Percentiles rank a stretch among this genome's conserved stretches.
Conservation (phyloP, 2,113 vertebrate genomes). For the Rhineura floridana region DNA sequence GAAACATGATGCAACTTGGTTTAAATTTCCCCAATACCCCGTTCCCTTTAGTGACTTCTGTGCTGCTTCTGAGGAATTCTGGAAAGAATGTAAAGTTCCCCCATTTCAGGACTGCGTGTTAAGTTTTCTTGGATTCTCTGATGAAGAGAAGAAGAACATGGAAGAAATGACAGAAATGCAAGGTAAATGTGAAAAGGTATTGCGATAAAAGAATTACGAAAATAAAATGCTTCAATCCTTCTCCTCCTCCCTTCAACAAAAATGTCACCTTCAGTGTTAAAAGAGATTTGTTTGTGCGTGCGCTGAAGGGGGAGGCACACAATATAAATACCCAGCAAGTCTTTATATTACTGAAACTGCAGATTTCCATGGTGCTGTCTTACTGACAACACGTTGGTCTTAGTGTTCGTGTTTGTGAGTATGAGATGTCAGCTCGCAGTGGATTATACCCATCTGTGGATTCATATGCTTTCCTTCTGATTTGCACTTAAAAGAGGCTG, state of each 20-base stretch:
- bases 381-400: not conserved
- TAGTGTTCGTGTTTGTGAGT: not conserved
- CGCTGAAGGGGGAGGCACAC: not conserved
- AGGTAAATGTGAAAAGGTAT: slow-evolving; percentile 73
- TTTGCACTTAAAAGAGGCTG: not conserved
- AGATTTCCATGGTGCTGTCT: not conserved
- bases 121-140: slow-evolving; percentile 94
- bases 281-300: not conserved
- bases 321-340: not conserved
- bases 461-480: not conserved
- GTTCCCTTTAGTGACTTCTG: slow-evolving; percentile 80
- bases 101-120: slow-evolving; percentile 96
- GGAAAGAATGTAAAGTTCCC: slow-evolving; percentile 91
- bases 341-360: not conserved
- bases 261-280: not conserved
- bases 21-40: not conserved
- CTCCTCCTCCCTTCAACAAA: not conserved
- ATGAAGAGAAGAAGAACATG: slow-evolving; percentile 94
- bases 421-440: too few relatives aligned
- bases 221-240: not conserved
- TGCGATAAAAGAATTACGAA: too few relatives aligned
- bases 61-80: slow-evolving; percentile 87
- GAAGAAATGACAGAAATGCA: slow-evolving; percentile 97
- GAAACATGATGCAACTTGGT: not conserved
- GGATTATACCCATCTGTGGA: not conserved